Evolutionary conservation across 1,140 invertebrate species (phyloP).

Genomic region (Rhopalosiphum maidis): DNA sequence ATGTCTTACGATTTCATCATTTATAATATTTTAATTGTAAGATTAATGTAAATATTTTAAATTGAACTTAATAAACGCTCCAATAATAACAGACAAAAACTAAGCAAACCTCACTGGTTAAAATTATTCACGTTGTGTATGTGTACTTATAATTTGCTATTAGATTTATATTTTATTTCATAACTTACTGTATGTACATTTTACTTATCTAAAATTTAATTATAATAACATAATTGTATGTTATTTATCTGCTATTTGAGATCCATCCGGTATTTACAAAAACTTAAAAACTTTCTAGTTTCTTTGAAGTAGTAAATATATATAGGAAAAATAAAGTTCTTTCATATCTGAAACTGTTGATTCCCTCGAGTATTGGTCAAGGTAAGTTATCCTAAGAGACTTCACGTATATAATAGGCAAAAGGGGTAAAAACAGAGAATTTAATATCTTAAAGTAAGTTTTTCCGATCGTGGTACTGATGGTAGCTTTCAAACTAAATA

Average conservation of each 20-base stretch:
- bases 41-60: background rate
- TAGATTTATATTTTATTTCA: background rate
- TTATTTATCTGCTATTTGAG: background rate
- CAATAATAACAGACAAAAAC: background rate
- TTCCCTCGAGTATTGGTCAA: constrained; percentile 17
- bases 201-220: background rate
- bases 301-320: background rate
- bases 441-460: constrained; percentile 49
- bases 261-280: background rate
- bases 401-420: background rate
- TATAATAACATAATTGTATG: background rate
- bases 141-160: background rate
- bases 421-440: constrained; percentile 43
- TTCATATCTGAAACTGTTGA: background rate
- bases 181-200: background rate
- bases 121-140: background rate
- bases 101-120: background rate
- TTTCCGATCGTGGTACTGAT: background rate
- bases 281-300: background rate
- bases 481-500: constrained; percentile 28
- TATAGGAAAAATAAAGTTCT: background rate
- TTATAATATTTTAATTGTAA: background rate
- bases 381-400: constrained; percentile 32
- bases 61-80: background rate
- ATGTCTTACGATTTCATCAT: no score